Evolutionary conservation across 2,888 invertebrate genomes (phyloP).

Genomic region (Orthosia incerta): DNA sequence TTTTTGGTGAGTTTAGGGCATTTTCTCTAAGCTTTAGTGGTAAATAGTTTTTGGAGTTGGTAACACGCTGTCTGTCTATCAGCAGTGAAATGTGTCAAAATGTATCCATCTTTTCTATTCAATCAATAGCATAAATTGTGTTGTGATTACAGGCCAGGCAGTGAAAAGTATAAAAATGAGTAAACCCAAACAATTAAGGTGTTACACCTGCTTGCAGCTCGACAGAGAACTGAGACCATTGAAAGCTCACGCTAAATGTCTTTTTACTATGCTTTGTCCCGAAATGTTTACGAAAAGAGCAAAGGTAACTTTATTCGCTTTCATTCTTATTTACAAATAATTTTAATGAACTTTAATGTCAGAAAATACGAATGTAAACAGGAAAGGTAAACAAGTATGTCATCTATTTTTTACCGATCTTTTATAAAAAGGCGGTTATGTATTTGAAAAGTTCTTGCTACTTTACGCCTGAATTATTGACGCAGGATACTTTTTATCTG

Average conservation of each 20-base stretch:
- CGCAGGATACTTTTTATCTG: too few relatives aligned
- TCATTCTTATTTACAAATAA: neutral
- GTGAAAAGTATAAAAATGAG: constrained; percentile 8
- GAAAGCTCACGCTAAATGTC: neutral
- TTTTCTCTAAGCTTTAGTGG: too few relatives aligned
- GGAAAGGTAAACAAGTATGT: neutral
- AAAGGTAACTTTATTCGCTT: neutral
- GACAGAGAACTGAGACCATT: constrained; percentile 18
- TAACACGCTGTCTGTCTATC: neutral
- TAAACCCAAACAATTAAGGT: neutral
- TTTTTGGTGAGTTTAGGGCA: too few relatives aligned
- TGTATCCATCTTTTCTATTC: neutral
- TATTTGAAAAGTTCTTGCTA: neutral
- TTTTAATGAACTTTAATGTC: neutral
- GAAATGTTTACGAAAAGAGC: constrained; percentile 15
- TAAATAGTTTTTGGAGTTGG: too few relatives aligned
- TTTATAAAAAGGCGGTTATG: neutral
- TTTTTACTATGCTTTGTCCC: constrained; percentile 22
- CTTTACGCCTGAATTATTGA: too few relatives aligned
- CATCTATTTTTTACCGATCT: neutral
- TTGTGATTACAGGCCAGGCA: too few relatives aligned
- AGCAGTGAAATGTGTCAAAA: neutral
- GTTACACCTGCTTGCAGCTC: constrained; percentile 23
- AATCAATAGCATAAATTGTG: too few relatives aligned
- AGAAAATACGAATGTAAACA: neutral